phyloP scores from a whole-genome alignment of 2,113 vertebrate species.

The Ellobius talpinus region DNA sequence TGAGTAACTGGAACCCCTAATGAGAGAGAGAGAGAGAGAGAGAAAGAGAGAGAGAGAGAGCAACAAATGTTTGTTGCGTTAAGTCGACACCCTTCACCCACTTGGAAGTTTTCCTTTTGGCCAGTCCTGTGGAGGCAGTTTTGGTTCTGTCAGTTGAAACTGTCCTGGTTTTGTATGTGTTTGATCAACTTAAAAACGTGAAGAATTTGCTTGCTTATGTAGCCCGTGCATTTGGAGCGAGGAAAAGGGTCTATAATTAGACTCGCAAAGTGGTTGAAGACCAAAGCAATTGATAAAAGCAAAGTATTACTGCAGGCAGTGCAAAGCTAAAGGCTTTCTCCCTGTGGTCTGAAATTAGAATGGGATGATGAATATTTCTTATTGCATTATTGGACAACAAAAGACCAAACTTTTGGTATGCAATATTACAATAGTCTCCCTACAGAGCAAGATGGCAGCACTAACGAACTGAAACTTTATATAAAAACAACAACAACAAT shows the following conservation, averaged over 20 bases:
- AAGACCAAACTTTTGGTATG: neutral
- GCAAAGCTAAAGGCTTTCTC: slow-evolving; percentile 23
- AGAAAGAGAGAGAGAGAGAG: slow-evolving; percentile 23
- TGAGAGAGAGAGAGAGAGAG: slow-evolving; percentile 53
- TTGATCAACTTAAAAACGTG: slow-evolving; percentile 49
- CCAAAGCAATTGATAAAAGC: slow-evolving; percentile 22
- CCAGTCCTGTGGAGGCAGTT: slow-evolving; percentile 45
- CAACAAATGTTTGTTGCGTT: slow-evolving; percentile 59
- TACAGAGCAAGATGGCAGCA: neutral
- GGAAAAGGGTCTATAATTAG: slow-evolving; percentile 27
- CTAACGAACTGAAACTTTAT: neutral
- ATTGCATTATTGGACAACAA: neutral
- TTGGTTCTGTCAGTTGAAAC: slow-evolving; percentile 5
- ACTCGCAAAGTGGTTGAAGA: neutral
- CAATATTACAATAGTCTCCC: neutral
- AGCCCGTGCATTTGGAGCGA: neutral
- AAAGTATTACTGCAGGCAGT: neutral
- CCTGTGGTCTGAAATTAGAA: slow-evolving; percentile 28
- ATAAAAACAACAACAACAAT: neutral
- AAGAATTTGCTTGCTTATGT: slow-evolving; percentile 49
- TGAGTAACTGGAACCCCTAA: slow-evolving; percentile 69
- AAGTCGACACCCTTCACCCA: slow-evolving; percentile 67
- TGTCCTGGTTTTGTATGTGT: slow-evolving; percentile 41
- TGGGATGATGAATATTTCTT: neutral
- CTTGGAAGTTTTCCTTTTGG: slow-evolving; percentile 71